Percentiles rank a stretch among this genome's conserved stretches.
These are phyloP conservation scores for Vidua macroura DNA, from an alignment of 2,113 vertebrate genomes.

Conservation along the genomic window DNA sequence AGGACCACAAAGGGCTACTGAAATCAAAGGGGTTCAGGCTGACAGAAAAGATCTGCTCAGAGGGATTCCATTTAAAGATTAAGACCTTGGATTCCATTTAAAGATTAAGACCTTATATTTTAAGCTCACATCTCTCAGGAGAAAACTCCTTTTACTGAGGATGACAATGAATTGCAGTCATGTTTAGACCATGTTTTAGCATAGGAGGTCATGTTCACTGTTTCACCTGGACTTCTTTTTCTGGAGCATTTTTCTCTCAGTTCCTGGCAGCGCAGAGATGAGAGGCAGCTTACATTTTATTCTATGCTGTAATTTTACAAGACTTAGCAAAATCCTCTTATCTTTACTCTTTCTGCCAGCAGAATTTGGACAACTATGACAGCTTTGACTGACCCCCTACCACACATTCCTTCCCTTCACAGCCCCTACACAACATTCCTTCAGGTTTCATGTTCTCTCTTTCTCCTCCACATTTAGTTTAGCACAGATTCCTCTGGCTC, in stretches of 20 bases:
- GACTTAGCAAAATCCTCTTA: not conserved
- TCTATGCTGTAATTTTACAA: not conserved
- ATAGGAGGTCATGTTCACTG: not conserved
- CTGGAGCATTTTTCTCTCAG: not conserved
- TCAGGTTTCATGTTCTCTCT: not conserved
- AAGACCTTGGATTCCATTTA: not conserved
- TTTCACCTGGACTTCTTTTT: not conserved
- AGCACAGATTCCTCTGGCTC: not conserved
- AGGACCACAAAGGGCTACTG: not conserved
- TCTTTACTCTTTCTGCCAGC: not conserved
- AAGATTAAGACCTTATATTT: conserved; percentile 6
- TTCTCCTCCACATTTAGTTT: not conserved
- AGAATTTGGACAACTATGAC: not conserved
- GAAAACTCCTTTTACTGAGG: not conserved
- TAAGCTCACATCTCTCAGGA: not conserved
- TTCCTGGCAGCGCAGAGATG: not conserved
- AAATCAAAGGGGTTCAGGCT: not conserved
- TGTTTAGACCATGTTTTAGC: not conserved
- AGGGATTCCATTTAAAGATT: not conserved
- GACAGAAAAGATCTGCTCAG: not conserved
- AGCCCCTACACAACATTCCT: not conserved
- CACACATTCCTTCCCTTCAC: not conserved
- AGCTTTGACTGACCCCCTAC: not conserved
- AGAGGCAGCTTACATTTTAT: not conserved
- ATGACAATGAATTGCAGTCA: not conserved